Percentiles rank a stretch among this genome's conserved stretches.
Evolutionary conservation across 2,888 invertebrate genomes (phyloP).

Genomic region (Pristionchus mayeri): DNA sequence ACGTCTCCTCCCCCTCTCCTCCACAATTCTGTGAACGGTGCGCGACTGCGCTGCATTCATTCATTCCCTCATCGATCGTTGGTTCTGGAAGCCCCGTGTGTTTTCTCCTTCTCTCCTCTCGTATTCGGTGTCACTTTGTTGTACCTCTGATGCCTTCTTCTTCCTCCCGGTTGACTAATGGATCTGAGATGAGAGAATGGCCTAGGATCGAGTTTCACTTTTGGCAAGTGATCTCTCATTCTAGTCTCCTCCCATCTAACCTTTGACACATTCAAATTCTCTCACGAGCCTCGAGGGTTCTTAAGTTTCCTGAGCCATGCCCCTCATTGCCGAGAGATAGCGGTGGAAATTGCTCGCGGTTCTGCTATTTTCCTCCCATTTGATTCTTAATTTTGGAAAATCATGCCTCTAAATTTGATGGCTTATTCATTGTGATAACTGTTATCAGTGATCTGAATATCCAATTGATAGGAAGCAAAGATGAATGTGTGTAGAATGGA

Average conservation of each 20-base stretch:
- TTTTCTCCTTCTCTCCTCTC: background rate
- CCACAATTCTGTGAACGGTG: background rate
- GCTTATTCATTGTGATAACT: background rate
- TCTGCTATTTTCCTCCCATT: too few relatives aligned
- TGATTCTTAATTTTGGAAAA: background rate
- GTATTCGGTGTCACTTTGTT: conserved; percentile 7
- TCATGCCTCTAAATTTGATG: background rate
- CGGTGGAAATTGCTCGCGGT: too few relatives aligned
- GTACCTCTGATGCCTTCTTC: background rate
- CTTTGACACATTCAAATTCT: conserved; percentile 6
- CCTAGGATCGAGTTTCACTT: background rate
- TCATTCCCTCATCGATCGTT: background rate
- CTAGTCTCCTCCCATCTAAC: background rate
- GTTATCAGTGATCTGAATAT: background rate
- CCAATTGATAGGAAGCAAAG: background rate
- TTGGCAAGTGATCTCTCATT: conserved; percentile 26
- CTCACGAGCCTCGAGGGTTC: conserved; percentile 17
- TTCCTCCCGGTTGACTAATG: conserved; percentile 35
- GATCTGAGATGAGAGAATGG: conserved; percentile 22
- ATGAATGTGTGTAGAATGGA: background rate
- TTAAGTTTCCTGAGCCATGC: conserved; percentile 1
- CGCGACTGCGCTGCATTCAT: too few relatives aligned
- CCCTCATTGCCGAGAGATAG: too few relatives aligned
- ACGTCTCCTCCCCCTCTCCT: background rate
- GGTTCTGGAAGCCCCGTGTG: background rate